Percentiles rank a stretch among this genome's conserved stretches.
Evolutionary conservation across 1,140 invertebrate species (phyloP).

Genomic region (Cydia splendana): DNA sequence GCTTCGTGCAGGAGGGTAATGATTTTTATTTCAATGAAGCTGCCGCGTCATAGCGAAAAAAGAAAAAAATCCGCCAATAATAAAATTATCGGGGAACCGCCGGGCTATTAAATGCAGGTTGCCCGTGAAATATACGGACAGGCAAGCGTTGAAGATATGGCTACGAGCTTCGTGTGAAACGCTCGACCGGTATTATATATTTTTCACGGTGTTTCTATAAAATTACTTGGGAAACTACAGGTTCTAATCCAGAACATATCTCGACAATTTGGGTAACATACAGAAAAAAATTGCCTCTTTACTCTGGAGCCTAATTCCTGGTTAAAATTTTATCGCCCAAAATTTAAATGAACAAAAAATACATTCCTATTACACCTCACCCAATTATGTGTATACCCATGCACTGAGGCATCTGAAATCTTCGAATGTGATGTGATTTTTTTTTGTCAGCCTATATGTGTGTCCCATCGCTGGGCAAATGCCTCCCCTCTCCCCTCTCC

Average conservation of each 20-base stretch:
- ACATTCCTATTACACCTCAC: too few relatives aligned
- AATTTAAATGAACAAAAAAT: too few relatives aligned
- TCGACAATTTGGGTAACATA: too few relatives aligned
- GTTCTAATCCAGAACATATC: background rate
- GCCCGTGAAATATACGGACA: slow-evolving; percentile 68
- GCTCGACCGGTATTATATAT: background rate
- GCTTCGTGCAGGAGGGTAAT: slow-evolving; percentile 23
- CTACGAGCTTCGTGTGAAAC: background rate
- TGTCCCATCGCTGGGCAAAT: too few relatives aligned
- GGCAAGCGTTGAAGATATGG: slow-evolving; percentile 40
- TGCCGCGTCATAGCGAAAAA: slow-evolving; percentile 56
- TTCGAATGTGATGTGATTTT: too few relatives aligned
- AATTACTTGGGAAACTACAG: background rate
- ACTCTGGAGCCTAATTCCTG: too few relatives aligned
- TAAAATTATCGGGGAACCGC: slow-evolving; percentile 75
- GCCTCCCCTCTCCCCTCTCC: too few relatives aligned
- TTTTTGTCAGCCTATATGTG: too few relatives aligned
- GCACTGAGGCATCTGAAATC: too few relatives aligned
- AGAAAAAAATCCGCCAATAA: slow-evolving; percentile 70
- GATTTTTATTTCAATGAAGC: slow-evolving; percentile 62
- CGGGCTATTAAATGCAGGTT: slow-evolving; percentile 75
- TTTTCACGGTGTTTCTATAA: background rate
- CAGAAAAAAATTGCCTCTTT: too few relatives aligned
- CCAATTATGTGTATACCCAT: too few relatives aligned
- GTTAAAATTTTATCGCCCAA: too few relatives aligned